phyloP scores from a whole-genome alignment of 2,888 invertebrate species.

The Chaetogeoica ovagalla region DNA sequence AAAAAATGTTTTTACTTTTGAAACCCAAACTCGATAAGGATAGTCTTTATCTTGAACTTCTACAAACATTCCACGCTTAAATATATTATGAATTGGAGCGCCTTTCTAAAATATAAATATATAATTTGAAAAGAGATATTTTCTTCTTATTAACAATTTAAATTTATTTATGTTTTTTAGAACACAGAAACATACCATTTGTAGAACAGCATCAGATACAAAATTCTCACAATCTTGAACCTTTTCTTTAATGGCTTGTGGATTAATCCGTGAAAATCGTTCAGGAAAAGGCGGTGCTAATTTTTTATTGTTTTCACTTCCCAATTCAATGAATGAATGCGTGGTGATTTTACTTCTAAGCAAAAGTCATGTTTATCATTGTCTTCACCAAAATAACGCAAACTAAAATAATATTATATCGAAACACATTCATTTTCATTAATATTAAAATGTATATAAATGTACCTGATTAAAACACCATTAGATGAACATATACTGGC shows the following conservation, averaged over 20 bases:
- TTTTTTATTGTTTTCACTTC: conserved; percentile 37
- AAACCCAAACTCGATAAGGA: conserved; percentile 49
- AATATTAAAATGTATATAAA: not conserved
- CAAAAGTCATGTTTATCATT: conserved; percentile 41
- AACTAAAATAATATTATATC: not conserved
- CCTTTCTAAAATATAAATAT: conserved; percentile 28
- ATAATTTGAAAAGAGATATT: not conserved
- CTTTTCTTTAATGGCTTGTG: conserved; percentile 23
- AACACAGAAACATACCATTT: conserved; percentile 27
- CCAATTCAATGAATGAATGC: conserved; percentile 43
- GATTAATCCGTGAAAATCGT: conserved; percentile 30
- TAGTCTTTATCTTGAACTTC: conserved; percentile 49
- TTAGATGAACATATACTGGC: conserved; percentile 36
- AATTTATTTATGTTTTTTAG: not conserved
- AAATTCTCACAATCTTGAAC: conserved; percentile 22
- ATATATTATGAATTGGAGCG: conserved; percentile 43
- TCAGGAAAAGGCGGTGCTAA: conserved; percentile 34
- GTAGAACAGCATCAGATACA: conserved; percentile 17
- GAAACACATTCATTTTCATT: not conserved
- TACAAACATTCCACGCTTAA: conserved; percentile 38
- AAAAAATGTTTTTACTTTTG: conserved; percentile 31
- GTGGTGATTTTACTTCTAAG: conserved; percentile 27
- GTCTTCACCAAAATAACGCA: conserved; percentile 36
- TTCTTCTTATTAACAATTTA: not conserved
- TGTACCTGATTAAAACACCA: conserved; percentile 25